phyloP scores from a whole-genome alignment of 1,140 invertebrate genomes.

The Zaprionus gabonicus region DNA sequence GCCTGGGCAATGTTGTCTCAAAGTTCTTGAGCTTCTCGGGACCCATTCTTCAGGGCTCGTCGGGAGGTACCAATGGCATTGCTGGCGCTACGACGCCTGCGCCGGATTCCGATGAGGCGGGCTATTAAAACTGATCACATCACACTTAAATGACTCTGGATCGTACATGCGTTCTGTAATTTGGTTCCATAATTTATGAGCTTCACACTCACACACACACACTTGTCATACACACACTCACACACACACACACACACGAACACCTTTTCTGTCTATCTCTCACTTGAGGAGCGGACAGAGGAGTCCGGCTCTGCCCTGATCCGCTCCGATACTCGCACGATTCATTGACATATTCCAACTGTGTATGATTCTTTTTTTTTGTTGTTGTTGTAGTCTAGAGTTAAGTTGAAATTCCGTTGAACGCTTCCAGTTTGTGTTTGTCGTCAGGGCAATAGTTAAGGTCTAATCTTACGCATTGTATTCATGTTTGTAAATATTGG shows the following conservation, averaged over 20 bases:
- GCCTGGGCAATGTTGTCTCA: constrained; percentile 81
- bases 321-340: constrained; percentile 35
- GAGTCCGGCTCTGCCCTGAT: neutral
- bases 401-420: constrained; percentile 35
- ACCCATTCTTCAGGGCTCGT: constrained; percentile 82
- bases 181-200: constrained; percentile 46
- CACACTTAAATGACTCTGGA: neutral
- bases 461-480: constrained; percentile 48
- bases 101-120: constrained; percentile 79
- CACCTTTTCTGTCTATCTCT: neutral
- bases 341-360: constrained; percentile 33
- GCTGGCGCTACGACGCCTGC: constrained; percentile 68
- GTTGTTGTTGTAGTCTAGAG: constrained; percentile 43
- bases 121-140: constrained; percentile 58
- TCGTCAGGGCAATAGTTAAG: constrained; percentile 66
- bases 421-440: constrained; percentile 46
- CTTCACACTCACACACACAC: constrained; percentile 16
- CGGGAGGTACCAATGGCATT: constrained; percentile 61
- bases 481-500: constrained; percentile 80
- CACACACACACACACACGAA: neutral
- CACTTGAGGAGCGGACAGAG: constrained; percentile 3
- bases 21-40: constrained; percentile 82
- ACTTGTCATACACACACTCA: constrained; percentile 11
- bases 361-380: constrained; percentile 41
- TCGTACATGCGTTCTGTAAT: constrained; percentile 23